A percentile compares a stretch with the other conserved stretches of the same genome.
These are phyloP conservation scores for Drosophila nannoptera DNA, from an alignment of 1,140 invertebrate species.

Conservation along the genomic window DNA sequence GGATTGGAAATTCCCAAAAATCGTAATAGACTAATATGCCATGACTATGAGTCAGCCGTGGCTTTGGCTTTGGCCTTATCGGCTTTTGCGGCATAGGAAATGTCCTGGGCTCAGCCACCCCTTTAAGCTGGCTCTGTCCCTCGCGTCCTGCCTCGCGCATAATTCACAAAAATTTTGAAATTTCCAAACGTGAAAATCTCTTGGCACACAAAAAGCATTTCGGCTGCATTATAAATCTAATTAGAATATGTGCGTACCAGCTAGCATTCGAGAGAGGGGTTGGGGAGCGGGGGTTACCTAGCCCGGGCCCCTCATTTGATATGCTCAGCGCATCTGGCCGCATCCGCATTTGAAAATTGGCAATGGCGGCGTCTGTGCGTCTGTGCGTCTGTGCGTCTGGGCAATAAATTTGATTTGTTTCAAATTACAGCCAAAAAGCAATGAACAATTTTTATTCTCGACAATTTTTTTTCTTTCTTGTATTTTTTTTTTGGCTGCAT, in stretches of 20 bases:
- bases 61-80: constrained; percentile 33
- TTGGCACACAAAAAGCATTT: constrained; percentile 39
- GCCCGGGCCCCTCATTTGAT: constrained; percentile 58
- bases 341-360: constrained; percentile 65
- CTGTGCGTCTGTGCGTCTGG: constrained; percentile 71
- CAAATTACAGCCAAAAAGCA: constrained; percentile 72
- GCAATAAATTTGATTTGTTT: constrained; percentile 77
- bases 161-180: constrained; percentile 64
- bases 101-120: constrained; percentile 29
- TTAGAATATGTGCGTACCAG: constrained; percentile 66
- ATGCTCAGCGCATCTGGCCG: constrained; percentile 73
- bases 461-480: constrained; percentile 8
- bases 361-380: constrained; percentile 69
- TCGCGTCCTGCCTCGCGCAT: constrained; percentile 27
- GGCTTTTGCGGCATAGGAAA: constrained; percentile 9
- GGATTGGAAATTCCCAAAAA: constrained; percentile 7
- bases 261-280: too few species aligned
- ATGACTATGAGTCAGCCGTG: constrained; percentile 61
- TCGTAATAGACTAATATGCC: constrained; percentile 48
- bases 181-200: constrained; percentile 46
- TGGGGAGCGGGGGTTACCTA: not conserved
- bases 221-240: constrained; percentile 72
- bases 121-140: not conserved
- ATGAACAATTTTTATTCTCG: constrained; percentile 54
- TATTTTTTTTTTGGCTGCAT: constrained; percentile 38